Percentiles rank a stretch among this genome's conserved stretches.
These are phyloP conservation scores for Agrochola litura DNA, from an alignment of 2,888 invertebrate species.

Conservation along the genomic window DNA sequence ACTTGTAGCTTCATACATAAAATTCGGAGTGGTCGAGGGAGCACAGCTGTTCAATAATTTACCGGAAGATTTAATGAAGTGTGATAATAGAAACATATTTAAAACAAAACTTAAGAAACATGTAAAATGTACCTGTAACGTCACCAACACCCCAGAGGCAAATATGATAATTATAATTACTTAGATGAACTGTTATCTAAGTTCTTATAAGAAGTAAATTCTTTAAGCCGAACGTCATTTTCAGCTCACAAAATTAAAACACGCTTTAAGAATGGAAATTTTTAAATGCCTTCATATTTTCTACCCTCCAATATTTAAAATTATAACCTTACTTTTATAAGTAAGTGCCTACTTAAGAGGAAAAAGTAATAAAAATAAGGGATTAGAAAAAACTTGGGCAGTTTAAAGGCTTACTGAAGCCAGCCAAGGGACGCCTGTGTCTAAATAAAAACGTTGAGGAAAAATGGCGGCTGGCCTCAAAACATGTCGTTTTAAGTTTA, in stretches of 20 bases:
- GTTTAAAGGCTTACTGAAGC: conserved; percentile 48
- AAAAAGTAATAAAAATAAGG: conserved; percentile 44
- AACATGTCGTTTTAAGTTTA: conserved; percentile 35
- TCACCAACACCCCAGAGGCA: too few species aligned
- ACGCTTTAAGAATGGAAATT: not conserved
- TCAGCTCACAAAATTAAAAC: not conserved
- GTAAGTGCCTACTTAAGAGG: not conserved
- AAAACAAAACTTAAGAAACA: too few species aligned
- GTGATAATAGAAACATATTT: too few species aligned
- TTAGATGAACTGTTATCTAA: too few species aligned
- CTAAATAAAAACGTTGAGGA: conserved; percentile 25
- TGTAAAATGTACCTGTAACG: too few species aligned
- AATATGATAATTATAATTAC: too few species aligned
- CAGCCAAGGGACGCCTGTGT: conserved; percentile 3
- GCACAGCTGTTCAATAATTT: too few species aligned
- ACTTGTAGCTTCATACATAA: too few species aligned
- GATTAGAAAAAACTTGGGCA: conserved; percentile 44
- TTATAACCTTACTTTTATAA: conserved; percentile 23
- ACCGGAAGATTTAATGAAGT: too few species aligned
- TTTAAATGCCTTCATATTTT: conserved; percentile 12
- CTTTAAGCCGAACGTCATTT: not conserved
- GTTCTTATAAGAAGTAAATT: too few species aligned
- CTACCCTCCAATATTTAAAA: not conserved
- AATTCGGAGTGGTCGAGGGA: too few species aligned
- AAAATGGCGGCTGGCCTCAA: conserved; percentile 14